Percentiles rank a stretch among this genome's conserved stretches.
Conservation (phyloP, 2,888 invertebrate species). For the Belgica antarctica region DNA sequence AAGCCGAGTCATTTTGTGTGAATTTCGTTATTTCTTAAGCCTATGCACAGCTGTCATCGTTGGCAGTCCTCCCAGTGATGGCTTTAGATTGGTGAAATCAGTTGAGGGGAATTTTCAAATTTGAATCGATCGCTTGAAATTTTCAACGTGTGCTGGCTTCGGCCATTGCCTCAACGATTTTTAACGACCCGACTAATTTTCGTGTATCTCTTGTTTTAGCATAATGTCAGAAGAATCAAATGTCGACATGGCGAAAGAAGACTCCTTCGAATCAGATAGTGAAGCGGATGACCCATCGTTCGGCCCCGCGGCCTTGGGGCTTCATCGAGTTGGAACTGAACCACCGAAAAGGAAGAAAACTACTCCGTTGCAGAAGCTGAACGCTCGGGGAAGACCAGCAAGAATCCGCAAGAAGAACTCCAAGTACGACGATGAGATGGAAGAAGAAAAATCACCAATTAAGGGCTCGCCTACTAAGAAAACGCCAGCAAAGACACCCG, state of each 20-base stretch:
- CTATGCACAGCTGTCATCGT: background rate
- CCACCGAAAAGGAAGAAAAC: conserved; percentile 69
- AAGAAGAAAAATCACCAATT: conserved; percentile 59
- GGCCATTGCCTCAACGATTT: conserved; percentile 28
- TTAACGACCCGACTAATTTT: background rate
- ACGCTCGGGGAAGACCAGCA: conserved; percentile 76
- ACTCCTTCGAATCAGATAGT: conserved; percentile 50
- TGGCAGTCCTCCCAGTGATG: background rate
- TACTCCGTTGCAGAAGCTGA: conserved; percentile 73
- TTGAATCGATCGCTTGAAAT: background rate
- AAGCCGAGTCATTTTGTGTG: background rate
- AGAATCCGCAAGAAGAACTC: conserved; percentile 87
- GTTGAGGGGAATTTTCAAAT: background rate
- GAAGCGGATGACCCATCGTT: conserved; percentile 70
- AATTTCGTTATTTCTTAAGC: background rate
- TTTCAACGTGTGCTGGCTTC: background rate
- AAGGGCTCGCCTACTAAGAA: conserved; percentile 46
- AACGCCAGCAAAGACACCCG: conserved; percentile 55
- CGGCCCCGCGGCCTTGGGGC: conserved; percentile 75
- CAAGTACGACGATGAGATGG: conserved; percentile 80
- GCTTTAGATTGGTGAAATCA: background rate
- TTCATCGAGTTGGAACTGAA: conserved; percentile 76
- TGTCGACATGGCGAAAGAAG: conserved; percentile 49
- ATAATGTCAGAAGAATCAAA: conserved; percentile 39
- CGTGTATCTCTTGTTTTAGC: background rate